These are phyloP conservation scores for Lasioglossum calceatum DNA, from an alignment of 2,888 invertebrate species.

Conservation along the genomic window DNA sequence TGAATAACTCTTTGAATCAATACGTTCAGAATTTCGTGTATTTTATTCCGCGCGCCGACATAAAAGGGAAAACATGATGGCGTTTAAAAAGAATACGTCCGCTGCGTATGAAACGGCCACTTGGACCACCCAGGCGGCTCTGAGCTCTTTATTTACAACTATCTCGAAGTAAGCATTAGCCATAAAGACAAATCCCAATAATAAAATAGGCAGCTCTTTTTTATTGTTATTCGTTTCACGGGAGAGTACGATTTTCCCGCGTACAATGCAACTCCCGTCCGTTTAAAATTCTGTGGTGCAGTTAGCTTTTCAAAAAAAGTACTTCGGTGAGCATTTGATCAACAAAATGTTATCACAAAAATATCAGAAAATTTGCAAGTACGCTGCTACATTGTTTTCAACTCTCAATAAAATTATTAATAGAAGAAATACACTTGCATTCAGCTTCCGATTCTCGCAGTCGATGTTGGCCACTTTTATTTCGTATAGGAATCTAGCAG, in stretches of 20 bases:
- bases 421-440: background rate
- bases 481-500: background rate
- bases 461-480: background rate
- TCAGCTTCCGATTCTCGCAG: background rate
- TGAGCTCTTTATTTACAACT: background rate
- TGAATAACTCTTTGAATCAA: background rate
- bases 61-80: slow-evolving; percentile 5
- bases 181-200: slow-evolving; percentile 3
- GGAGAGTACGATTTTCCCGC: background rate
- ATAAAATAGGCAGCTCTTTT: background rate
- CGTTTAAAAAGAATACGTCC: background rate
- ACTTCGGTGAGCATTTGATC: background rate
- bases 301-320: background rate
- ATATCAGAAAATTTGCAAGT: no score
- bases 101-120: background rate
- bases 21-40: background rate
- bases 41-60: background rate
- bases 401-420: background rate
- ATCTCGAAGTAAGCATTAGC: background rate
- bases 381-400: no score
- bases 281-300: background rate
- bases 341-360: background rate
- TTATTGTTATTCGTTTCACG: slow-evolving; percentile 8
- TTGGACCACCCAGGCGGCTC: background rate
- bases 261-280: background rate